A percentile compares a stretch with the other conserved stretches of the same genome.
Evolutionary conservation across 2,797 vertebrate species (phyloP).

Genomic region (Glyptemys insculpta): DNA sequence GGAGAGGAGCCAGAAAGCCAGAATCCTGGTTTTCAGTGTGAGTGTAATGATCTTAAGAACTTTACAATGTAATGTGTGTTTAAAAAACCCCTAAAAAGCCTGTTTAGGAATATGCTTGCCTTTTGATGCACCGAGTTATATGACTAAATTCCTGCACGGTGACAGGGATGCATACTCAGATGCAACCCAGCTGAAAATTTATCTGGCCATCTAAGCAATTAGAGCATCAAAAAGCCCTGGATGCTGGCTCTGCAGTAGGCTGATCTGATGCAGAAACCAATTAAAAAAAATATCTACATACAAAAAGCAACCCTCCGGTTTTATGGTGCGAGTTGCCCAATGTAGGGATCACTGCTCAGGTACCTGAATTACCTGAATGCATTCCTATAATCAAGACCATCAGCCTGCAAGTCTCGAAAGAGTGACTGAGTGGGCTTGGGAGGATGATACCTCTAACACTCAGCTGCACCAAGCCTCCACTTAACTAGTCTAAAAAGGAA

Average conservation of each 20-base stretch:
- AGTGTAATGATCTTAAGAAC: neutral
- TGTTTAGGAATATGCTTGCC: neutral
- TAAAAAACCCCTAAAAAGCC: neutral
- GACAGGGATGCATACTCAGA: neutral
- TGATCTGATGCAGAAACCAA: neutral
- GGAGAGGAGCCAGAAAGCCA: neutral
- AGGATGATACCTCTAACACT: neutral
- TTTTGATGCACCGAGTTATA: neutral
- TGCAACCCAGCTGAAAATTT: neutral
- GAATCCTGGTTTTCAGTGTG: neutral
- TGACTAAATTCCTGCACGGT: neutral
- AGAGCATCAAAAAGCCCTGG: neutral
- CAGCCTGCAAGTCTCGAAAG: neutral
- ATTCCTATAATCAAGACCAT: fast-evolving
- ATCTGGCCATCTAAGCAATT: neutral
- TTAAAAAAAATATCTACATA: neutral
- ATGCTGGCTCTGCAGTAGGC: neutral
- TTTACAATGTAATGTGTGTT: neutral
- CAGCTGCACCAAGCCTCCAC: neutral
- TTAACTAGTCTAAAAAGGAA: neutral
- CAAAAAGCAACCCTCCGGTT: neutral
- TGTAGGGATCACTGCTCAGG: neutral
- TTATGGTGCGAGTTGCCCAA: neutral
- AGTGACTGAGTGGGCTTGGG: neutral
- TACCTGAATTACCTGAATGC: neutral